phyloP scores from a whole-genome alignment of 53 echinoderm and acorn worm genomes.

The Antedon mediterranea region DNA sequence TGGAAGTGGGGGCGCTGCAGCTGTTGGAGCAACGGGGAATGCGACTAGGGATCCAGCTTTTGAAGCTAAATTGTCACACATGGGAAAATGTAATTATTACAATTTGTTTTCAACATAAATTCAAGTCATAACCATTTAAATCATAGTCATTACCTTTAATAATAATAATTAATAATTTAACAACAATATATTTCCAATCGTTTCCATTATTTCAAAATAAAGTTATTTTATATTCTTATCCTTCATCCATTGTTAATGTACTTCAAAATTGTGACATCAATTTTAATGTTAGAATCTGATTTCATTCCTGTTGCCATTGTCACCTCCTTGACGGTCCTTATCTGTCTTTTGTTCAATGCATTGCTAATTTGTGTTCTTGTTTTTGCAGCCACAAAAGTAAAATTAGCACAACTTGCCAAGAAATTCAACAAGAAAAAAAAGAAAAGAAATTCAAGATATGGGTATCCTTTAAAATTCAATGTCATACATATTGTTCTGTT shows the following conservation, averaged over 20 bases:
- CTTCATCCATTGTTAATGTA: no score
- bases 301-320: no score
- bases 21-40: conserved; percentile 11
- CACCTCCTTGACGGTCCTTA: no score
- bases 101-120: no score
- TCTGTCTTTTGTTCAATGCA: no score
- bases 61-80: conserved; percentile 56
- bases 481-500: no score
- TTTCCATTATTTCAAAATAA: no score
- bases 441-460: conserved; percentile 18
- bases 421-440: conserved; percentile 75
- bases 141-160: not conserved
- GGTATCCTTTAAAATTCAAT: conserved; percentile 55
- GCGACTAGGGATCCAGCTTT: conserved; percentile 16
- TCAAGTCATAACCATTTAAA: no score
- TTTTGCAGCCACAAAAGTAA: conserved; percentile 65
- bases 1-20: not conserved
- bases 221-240: no score
- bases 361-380: not conserved
- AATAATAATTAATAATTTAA: not conserved
- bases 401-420: conserved; percentile 61
- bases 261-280: no score
- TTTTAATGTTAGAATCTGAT: no score
- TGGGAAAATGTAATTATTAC: conserved; percentile 83
- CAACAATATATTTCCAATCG: not conserved